phyloP scores from a whole-genome alignment of 1,140 invertebrate genomes.

The Ips typographus region DNA sequence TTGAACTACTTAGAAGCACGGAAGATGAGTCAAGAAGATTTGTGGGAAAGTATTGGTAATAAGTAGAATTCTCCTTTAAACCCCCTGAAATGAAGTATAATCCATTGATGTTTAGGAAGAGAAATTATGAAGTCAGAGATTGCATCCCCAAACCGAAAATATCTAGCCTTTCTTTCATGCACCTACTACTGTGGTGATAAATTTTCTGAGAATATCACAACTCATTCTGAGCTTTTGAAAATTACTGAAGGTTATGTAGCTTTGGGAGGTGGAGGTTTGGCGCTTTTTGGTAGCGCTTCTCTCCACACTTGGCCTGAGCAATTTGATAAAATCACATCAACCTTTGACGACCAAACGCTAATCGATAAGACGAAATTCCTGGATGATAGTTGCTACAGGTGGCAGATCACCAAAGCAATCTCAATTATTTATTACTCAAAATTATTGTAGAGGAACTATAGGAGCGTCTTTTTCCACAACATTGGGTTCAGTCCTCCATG shows the following conservation, averaged over 20 bases:
- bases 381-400: constrained; percentile 73
- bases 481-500: constrained; percentile 90
- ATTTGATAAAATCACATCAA: constrained; percentile 67
- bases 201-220: constrained; percentile 58
- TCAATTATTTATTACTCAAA: too few species aligned
- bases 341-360: constrained; percentile 55
- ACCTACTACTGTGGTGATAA: constrained; percentile 63
- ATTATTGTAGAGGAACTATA: constrained; percentile 67
- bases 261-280: constrained; percentile 85
- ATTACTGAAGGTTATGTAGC: constrained; percentile 83
- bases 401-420: neutral
- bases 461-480: constrained; percentile 91
- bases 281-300: constrained; percentile 86
- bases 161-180: constrained; percentile 86
- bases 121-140: constrained; percentile 70
- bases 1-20: constrained; percentile 71
- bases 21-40: constrained; percentile 71
- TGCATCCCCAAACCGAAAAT: constrained; percentile 73
- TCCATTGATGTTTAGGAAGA: constrained; percentile 43
- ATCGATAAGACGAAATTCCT: constrained; percentile 67
- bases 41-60: constrained; percentile 84
- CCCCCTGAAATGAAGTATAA: too few species aligned
- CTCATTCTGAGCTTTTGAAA: constrained; percentile 73
- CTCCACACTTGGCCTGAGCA: constrained; percentile 85
- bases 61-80: neutral